Percentiles rank a stretch among this genome's conserved stretches.
phyloP scores from a whole-genome alignment of 2,797 vertebrate genomes.

The Lepilemur ruficaudatus region DNA sequence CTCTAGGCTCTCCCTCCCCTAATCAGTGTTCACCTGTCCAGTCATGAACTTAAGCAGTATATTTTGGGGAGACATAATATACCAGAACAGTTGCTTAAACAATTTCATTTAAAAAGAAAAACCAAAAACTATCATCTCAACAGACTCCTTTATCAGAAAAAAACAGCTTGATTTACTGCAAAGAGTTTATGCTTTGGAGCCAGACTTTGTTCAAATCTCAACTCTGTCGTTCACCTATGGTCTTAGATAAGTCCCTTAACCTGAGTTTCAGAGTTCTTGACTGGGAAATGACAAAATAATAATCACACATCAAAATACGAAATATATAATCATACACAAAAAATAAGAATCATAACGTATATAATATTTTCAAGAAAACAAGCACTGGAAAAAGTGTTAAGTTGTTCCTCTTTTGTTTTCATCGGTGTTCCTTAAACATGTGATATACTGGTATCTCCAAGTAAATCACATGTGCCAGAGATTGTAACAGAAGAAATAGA shows the following conservation, averaged over 20 bases:
- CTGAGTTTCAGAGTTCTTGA: neutral
- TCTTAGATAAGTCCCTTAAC: constrained; percentile 14
- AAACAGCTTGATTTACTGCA: neutral
- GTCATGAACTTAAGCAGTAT: neutral
- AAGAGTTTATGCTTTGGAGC: neutral
- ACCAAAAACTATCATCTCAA: neutral
- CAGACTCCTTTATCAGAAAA: neutral
- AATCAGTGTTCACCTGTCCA: neutral
- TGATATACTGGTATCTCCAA: neutral
- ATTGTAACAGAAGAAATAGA: neutral
- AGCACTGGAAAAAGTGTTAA: neutral
- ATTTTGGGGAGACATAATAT: neutral
- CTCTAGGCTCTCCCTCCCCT: neutral
- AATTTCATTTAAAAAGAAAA: constrained; percentile 13
- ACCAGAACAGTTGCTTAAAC: neutral
- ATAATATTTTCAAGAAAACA: constrained; percentile 15
- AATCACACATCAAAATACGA: neutral
- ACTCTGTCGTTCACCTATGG: neutral
- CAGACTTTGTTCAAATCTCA: neutral
- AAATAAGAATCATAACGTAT: neutral
- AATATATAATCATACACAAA: neutral
- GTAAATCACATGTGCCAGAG: neutral
- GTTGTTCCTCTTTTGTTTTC: constrained; percentile 2
- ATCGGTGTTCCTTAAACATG: neutral
- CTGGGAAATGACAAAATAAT: neutral